phyloP scores from a whole-genome alignment of 2,888 invertebrate genomes.

The Hetaerina titia region DNA sequence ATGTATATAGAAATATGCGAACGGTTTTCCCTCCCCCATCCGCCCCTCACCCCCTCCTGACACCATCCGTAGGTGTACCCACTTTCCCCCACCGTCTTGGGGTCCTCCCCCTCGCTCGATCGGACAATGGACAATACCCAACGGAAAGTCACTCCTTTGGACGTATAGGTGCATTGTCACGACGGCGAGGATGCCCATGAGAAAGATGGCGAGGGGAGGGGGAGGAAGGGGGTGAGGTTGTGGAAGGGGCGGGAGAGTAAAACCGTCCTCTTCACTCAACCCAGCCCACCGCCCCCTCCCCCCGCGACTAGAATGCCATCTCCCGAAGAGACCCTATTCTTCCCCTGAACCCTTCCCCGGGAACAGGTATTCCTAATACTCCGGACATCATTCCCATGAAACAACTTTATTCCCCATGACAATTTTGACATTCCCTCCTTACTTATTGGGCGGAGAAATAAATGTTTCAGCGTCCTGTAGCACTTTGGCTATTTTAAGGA shows the following conservation, averaged over 20 bases:
- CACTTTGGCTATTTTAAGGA: no score
- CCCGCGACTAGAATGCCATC: not conserved
- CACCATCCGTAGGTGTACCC: not conserved
- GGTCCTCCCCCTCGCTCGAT: not conserved
- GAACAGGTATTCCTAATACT: not conserved
- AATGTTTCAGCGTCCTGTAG: not conserved
- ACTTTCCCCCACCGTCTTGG: not conserved
- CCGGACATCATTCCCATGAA: not conserved
- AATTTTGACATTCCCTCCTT: not conserved
- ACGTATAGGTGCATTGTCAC: slow-evolving; percentile 56
- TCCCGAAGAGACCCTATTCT: not conserved
- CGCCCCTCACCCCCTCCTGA: not conserved
- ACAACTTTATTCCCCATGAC: not conserved
- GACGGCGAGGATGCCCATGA: slow-evolving; percentile 38
- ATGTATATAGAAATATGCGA: not conserved
- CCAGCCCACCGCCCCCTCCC: not conserved
- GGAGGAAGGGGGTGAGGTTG: not conserved
- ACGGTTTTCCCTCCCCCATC: not conserved
- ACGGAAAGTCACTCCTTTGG: slow-evolving; percentile 51
- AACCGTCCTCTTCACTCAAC: not conserved
- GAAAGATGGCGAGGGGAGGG: slow-evolving; percentile 16
- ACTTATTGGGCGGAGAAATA: not conserved
- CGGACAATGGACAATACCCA: slow-evolving; percentile 67
- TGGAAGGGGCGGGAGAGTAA: not conserved
- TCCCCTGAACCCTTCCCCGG: not conserved